A percentile compares a stretch with the other conserved stretches of the same genome.
These are phyloP conservation scores for Epinephelus moara DNA, from an alignment of 2,113 vertebrate genomes.

Conservation along the genomic window DNA sequence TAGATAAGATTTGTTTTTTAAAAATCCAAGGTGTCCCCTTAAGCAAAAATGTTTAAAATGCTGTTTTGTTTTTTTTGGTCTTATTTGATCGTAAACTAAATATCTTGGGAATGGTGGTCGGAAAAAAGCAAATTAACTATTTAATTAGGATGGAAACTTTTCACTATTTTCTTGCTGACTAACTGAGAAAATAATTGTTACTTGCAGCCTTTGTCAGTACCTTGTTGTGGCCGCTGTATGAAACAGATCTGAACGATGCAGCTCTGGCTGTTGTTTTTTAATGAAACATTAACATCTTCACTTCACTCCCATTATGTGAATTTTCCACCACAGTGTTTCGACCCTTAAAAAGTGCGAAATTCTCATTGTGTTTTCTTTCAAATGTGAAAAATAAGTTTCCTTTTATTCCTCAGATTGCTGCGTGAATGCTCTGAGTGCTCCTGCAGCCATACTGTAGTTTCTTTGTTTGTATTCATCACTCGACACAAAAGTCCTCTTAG, in stretches of 20 bases:
- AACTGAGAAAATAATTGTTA: neutral
- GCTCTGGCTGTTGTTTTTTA: no score
- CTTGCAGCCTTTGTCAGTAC: no score
- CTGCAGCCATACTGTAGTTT: neutral
- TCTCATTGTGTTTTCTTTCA: no score
- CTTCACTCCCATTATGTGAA: neutral
- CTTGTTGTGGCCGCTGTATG: no score
- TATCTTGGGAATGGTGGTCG: neutral
- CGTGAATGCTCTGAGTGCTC: neutral
- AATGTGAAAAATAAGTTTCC: neutral
- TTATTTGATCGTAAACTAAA: neutral
- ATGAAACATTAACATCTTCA: neutral
- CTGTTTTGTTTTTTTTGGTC: no score
- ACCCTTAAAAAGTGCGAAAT: neutral
- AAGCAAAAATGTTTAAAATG: no score
- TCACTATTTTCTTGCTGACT: neutral
- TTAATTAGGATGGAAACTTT: neutral
- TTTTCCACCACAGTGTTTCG: neutral
- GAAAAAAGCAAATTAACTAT: neutral
- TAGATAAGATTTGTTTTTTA: no score
- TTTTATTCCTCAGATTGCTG: neutral
- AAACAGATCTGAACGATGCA: no score
- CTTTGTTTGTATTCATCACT: slow-evolving; percentile 3
- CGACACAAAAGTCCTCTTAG: slow-evolving; percentile 8
- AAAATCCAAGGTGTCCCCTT: no score